These are phyloP conservation scores for Entomobrya multifasciata DNA, from an alignment of 2,888 invertebrate species.

Conservation along the genomic window DNA sequence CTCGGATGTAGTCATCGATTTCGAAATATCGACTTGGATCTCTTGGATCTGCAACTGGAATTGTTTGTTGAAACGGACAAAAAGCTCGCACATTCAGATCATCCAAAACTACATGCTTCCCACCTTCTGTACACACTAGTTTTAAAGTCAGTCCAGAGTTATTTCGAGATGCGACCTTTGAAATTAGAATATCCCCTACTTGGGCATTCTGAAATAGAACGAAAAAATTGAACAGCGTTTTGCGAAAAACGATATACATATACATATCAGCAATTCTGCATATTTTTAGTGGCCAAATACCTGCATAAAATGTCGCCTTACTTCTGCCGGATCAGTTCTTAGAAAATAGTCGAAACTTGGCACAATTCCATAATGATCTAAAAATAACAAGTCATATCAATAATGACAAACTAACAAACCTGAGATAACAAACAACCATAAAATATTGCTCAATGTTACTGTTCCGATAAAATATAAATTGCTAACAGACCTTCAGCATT, in stretches of 20 bases:
- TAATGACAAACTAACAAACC: no score
- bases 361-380: slow-evolving; percentile 90
- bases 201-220: slow-evolving; percentile 81
- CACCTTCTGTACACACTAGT: slow-evolving; percentile 91
- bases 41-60: slow-evolving; percentile 73
- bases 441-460: no score
- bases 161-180: slow-evolving; percentile 81
- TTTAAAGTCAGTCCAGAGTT: slow-evolving; percentile 84
- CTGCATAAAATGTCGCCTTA: slow-evolving; percentile 90
- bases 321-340: slow-evolving; percentile 88
- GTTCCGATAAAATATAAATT: no score
- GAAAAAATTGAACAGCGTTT: slow-evolving; percentile 4
- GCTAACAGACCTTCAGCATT: slow-evolving; percentile 74
- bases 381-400: slow-evolving; percentile 74
- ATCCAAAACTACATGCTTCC: slow-evolving; percentile 89
- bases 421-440: no score
- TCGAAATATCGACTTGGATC: slow-evolving; percentile 85
- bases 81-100: slow-evolving; percentile 91
- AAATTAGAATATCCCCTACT: slow-evolving; percentile 81
- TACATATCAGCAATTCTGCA: neutral
- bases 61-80: slow-evolving; percentile 72
- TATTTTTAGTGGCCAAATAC: slow-evolving; percentile 82
- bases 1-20: slow-evolving; percentile 92
- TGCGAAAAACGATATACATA: no score
- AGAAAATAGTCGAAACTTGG: slow-evolving; percentile 94